phyloP scores from a whole-genome alignment of 2,113 vertebrate genomes.

The Anguilla rostrata region DNA sequence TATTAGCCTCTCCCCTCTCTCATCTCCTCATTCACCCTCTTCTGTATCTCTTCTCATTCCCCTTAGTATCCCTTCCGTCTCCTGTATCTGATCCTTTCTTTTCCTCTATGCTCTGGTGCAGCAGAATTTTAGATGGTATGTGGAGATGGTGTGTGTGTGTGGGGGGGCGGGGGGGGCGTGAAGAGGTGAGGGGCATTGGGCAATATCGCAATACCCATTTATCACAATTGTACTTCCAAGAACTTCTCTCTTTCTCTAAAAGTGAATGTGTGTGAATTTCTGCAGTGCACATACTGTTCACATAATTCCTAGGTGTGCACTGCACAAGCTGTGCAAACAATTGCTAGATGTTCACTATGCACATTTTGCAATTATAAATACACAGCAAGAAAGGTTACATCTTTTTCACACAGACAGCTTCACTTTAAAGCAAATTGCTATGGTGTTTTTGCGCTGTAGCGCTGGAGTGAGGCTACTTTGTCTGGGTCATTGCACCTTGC shows the following conservation, averaged over 20 bases:
- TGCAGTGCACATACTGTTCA: neutral
- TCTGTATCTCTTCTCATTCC: neutral
- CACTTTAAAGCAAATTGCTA: too few relatives aligned
- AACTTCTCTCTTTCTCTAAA: neutral
- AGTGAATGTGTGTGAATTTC: neutral
- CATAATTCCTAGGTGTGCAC: too few relatives aligned
- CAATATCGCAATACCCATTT: too few relatives aligned
- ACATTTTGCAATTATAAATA: neutral
- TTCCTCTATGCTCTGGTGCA: neutral
- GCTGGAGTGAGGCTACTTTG: neutral
- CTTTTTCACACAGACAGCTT: neutral
- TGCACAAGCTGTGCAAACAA: neutral
- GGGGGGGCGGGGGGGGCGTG: too few relatives aligned
- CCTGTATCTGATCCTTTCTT: neutral
- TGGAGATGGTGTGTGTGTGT: neutral
- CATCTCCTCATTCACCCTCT: slow-evolving; percentile 8
- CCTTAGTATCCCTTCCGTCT: slow-evolving; percentile 1
- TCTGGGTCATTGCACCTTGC: neutral
- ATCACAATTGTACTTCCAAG: neutral
- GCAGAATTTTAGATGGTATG: neutral
- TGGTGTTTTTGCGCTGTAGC: neutral
- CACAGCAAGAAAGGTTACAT: neutral
- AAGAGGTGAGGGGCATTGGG: too few relatives aligned
- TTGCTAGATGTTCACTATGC: neutral
- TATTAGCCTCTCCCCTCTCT: slow-evolving; percentile 45